A percentile compares a stretch with the other conserved stretches of the same genome.
phyloP scores from a whole-genome alignment of 2,797 vertebrate genomes.

The Thunnus albacares region DNA sequence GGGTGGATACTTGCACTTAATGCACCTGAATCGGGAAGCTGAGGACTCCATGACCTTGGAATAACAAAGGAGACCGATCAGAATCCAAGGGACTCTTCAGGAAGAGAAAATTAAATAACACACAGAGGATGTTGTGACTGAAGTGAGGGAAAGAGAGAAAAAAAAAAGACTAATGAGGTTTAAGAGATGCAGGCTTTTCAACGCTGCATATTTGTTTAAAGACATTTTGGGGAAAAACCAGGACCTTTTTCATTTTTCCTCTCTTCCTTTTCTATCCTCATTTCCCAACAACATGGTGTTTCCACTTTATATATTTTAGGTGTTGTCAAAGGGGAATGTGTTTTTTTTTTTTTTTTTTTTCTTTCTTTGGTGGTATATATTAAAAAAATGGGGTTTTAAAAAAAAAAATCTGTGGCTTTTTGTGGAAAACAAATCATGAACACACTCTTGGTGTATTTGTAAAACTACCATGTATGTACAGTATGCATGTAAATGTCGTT shows the following conservation, averaged over 20 bases:
- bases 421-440: constrained; percentile 96
- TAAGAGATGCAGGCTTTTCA: constrained; percentile 92
- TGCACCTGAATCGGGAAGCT: constrained; percentile 66
- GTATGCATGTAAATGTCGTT: constrained; percentile 99
- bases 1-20: constrained; percentile 81
- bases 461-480: constrained; percentile 97
- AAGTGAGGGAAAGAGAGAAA: constrained; percentile 66
- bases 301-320: constrained; percentile 99
- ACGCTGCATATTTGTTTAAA: constrained; percentile 89
- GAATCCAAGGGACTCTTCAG: constrained; percentile 68
- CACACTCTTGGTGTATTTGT: constrained; percentile 99
- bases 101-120: constrained; percentile 56
- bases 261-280: constrained; percentile 89
- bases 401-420: constrained; percentile 92
- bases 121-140: constrained; percentile 82
- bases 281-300: constrained; percentile 94
- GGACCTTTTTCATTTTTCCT: constrained; percentile 90
- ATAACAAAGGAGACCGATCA: constrained; percentile 39
- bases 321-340: constrained; percentile 97
- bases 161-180: constrained; percentile 91
- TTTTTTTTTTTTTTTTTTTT: constrained; percentile 87
- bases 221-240: constrained; percentile 86
- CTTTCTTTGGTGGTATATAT: constrained; percentile 80
- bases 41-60: constrained; percentile 71
- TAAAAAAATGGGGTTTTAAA: constrained; percentile 74